A percentile compares a stretch with the other conserved stretches of the same genome.
Evolutionary conservation across 2,113 vertebrate genomes (phyloP).

Genomic region (Planiliza haematocheilus): DNA sequence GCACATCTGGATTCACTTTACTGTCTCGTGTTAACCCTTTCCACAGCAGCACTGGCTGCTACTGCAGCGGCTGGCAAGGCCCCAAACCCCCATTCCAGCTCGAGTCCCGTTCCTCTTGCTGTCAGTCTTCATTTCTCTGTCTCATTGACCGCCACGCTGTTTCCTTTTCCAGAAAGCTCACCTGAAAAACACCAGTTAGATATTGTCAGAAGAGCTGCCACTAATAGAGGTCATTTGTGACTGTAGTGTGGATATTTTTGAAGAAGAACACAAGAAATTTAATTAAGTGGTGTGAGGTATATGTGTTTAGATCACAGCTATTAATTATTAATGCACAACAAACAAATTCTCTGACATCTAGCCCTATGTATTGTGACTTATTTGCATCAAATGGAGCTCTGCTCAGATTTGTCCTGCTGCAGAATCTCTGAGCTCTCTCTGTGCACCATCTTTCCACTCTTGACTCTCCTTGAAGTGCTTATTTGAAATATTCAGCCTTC

Average conservation of each 20-base stretch:
- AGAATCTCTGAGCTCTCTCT: no score
- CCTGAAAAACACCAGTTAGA: neutral
- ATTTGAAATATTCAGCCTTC: no score
- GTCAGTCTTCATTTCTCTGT: conserved; percentile 59
- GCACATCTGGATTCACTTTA: conserved; percentile 98
- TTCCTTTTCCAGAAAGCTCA: conserved; percentile 17
- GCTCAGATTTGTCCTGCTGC: no score
- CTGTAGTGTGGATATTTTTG: neutral
- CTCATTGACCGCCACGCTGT: conserved; percentile 27
- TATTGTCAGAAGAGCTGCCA: neutral
- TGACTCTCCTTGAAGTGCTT: no score
- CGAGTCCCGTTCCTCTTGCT: conserved; percentile 45
- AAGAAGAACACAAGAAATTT: neutral
- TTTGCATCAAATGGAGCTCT: no score
- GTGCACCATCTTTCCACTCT: no score
- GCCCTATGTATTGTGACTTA: no score
- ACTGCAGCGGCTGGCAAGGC: conserved; percentile 13
- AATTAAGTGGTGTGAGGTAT: neutral
- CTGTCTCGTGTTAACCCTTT: conserved; percentile 92
- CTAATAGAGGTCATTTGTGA: no score
- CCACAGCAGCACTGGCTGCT: conserved; percentile 44
- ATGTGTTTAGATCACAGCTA: neutral
- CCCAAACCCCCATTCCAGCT: conserved; percentile 7
- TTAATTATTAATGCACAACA: no score
- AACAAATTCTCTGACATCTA: neutral